These are phyloP conservation scores for Mastomys coucha DNA, from an alignment of 2,113 vertebrate species.

Conservation along the genomic window DNA sequence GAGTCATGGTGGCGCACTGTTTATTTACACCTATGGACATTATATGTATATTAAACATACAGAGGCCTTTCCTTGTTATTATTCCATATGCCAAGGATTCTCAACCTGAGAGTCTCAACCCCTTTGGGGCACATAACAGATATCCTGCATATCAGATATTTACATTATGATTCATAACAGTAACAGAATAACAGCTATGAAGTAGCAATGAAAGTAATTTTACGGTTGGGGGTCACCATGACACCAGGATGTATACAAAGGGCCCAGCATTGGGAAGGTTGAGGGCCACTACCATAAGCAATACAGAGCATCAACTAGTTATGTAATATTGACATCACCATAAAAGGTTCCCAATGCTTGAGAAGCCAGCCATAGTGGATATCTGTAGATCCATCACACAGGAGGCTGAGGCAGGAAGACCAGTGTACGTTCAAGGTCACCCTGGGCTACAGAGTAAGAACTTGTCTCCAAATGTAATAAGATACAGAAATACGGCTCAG, in stretches of 20 bases:
- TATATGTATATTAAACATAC: background rate
- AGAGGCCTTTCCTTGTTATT: background rate
- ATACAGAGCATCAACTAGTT: background rate
- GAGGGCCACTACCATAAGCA: background rate
- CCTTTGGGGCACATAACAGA: background rate
- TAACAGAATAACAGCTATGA: background rate
- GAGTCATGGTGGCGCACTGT: rapidly evolving
- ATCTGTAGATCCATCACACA: background rate
- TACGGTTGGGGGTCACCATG: background rate
- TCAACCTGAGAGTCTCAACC: background rate
- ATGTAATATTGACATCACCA: background rate
- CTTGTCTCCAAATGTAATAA: background rate
- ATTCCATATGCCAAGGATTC: background rate
- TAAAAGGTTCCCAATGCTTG: too few species aligned
- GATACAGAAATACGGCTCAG: background rate
- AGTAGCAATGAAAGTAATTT: background rate
- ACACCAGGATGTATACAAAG: background rate
- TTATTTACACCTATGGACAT: too few species aligned
- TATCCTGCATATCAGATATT: background rate
- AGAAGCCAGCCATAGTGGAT: background rate
- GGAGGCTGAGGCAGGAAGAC: background rate
- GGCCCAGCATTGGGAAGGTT: background rate
- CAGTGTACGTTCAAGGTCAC: background rate
- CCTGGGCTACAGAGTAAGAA: background rate
- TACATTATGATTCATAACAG: background rate